Percentiles rank a stretch among this genome's conserved stretches.
These are phyloP conservation scores for Cassiopea andromeda DNA, from an alignment of 30 jellyfish, hydroid and myxozoan species.

Conservation along the genomic window DNA sequence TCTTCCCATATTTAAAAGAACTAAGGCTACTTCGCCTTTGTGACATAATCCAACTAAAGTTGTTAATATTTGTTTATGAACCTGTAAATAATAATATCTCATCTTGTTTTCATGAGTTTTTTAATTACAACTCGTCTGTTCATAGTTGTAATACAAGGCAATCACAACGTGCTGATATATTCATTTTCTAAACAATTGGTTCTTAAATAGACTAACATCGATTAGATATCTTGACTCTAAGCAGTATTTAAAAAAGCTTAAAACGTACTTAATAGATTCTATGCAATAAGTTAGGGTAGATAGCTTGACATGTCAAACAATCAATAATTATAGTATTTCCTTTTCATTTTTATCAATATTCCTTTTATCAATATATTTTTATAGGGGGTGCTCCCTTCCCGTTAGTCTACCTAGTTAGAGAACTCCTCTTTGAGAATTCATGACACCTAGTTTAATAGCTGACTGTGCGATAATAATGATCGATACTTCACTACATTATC, in stretches of 20 bases:
- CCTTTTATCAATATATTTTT: too few relatives aligned
- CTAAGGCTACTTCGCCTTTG: not conserved
- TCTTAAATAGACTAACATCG: not conserved
- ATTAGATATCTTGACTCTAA: not conserved
- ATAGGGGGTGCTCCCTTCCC: too few relatives aligned
- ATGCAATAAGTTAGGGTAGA: too few relatives aligned
- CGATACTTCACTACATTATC: too few relatives aligned
- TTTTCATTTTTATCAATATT: too few relatives aligned
- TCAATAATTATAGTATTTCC: too few relatives aligned
- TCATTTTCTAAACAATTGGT: not conserved
- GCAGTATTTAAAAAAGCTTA: not conserved
- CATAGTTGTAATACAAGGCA: not conserved
- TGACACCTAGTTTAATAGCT: too few relatives aligned
- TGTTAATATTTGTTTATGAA: not conserved
- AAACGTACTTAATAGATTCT: too few relatives aligned
- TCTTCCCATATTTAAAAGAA: not conserved
- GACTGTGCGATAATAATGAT: not conserved
- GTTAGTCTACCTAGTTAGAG: too few relatives aligned
- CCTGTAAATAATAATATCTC: not conserved
- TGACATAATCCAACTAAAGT: not conserved
- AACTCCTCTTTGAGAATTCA: too few relatives aligned
- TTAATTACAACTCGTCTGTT: not conserved
- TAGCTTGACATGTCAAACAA: too few relatives aligned
- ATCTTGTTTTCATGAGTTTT: not conserved
- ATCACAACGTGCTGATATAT: not conserved